phyloP scores from a whole-genome alignment of 2,888 invertebrate genomes.

The Trachelus tabidus region DNA sequence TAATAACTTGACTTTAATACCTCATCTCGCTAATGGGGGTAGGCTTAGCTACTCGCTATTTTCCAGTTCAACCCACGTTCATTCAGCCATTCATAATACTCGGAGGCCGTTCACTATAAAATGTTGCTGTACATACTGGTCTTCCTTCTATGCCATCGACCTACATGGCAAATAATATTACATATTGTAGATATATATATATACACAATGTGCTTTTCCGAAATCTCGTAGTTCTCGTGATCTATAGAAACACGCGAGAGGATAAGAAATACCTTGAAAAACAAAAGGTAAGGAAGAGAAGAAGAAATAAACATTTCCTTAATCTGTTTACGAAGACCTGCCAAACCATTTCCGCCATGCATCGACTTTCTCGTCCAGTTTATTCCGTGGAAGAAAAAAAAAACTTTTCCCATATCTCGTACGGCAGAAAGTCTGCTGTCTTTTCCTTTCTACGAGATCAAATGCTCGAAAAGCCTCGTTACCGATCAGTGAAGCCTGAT shows the following conservation, averaged over 20 bases:
- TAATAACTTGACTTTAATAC: slow-evolving; percentile 32
- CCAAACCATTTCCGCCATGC: neutral
- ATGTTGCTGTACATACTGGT: slow-evolving; percentile 10
- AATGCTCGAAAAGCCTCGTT: neutral
- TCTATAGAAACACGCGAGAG: neutral
- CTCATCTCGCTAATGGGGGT: slow-evolving; percentile 31
- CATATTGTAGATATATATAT: neutral
- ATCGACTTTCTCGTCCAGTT: neutral
- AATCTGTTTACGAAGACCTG: neutral
- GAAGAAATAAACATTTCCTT: neutral
- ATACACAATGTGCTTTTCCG: neutral
- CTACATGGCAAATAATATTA: neutral
- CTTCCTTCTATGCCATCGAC: neutral
- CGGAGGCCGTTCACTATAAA: slow-evolving; percentile 16
- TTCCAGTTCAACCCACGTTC: slow-evolving; percentile 21
- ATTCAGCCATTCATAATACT: slow-evolving; percentile 34
- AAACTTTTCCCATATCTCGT: neutral
- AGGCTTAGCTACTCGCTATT: neutral
- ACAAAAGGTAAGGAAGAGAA: neutral
- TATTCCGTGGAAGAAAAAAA: neutral
- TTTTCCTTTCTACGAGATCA: neutral
- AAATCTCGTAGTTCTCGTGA: neutral
- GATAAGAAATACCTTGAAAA: neutral
- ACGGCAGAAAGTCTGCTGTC: neutral
- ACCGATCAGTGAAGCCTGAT: neutral